These are phyloP conservation scores for Salticus scenicus DNA, from an alignment of 2,888 invertebrate species.

Conservation along the genomic window DNA sequence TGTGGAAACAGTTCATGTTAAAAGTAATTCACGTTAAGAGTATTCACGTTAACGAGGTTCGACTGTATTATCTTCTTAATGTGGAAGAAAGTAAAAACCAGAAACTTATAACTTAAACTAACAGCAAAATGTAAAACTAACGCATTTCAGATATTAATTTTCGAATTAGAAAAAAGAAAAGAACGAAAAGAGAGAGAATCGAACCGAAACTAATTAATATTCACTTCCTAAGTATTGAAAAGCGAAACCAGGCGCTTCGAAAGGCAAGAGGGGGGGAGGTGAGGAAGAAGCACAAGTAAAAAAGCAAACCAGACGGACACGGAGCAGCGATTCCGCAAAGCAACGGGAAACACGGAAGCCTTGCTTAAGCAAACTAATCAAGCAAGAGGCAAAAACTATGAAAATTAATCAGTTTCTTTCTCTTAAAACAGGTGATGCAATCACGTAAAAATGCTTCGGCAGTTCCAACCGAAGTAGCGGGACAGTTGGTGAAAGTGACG, in stretches of 20 bases:
- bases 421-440: conserved; percentile 1
- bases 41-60: too few relatives aligned
- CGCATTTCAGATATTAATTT: too few relatives aligned
- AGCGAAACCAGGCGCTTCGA: neutral
- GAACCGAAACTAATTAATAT: neutral
- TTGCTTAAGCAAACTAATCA: neutral
- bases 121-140: too few relatives aligned
- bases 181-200: too few relatives aligned
- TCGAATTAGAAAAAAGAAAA: too few relatives aligned
- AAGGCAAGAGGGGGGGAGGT: neutral
- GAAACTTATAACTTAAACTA: too few relatives aligned
- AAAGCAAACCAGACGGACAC: neutral
- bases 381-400: neutral
- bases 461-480: neutral
- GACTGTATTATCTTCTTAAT: too few relatives aligned
- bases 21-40: too few relatives aligned
- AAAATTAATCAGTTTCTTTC: neutral
- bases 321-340: neutral
- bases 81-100: too few relatives aligned
- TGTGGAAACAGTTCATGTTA: too few relatives aligned
- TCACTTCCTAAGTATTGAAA: neutral
- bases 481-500: conserved; percentile 1
- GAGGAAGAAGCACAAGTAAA: neutral
- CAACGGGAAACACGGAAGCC: neutral
- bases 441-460: neutral